Base-by-base conservation (phyloP, 2,113 vertebrate genomes). In the Nipponia nippon region DNA sequence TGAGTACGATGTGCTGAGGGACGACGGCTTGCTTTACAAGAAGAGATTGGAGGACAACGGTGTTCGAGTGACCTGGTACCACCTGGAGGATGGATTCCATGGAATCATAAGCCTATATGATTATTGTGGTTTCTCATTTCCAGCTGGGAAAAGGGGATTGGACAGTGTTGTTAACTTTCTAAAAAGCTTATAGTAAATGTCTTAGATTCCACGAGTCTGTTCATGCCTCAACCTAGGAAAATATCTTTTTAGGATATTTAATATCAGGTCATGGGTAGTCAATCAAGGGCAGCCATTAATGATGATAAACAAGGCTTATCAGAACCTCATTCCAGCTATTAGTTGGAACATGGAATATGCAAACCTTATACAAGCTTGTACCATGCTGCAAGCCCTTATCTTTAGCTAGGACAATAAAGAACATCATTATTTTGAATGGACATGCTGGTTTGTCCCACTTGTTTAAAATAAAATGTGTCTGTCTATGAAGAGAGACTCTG, bases 11-110 rank as follows among this genome's bases (percentile, higher is more conserved):
- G 82, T 99, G 59, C 90, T 99, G 49, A 94, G 98, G 59, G 99
- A 99, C 3, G 97, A 99, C 5, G 98, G 98, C 6, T 96, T 99
- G 53, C 80, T 99, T 29, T 99, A 98, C 90, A 98, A 98, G 94
- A 99, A 98, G 95, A 97, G 98, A 16, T 46, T 99, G 90, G 98
- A 99, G 94, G 98, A 98, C 81, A 93, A 98, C 4, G 98, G 98
- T 3, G 98, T 98, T 77, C 97, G 77, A 1, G 98, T 99, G 87
- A 98, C 97, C 8, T 99, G 99, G 98, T 94, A 98, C 77, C 98
- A 99, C 46, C 76, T 99, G 2, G 86, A 96, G 56, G 98, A 99
- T 42, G 98, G 98, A 50, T 99, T 99, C 81, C 99, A 99, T 15
- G 98, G 99, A 4, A 97, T 98, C 69, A 67, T 99, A 23, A 97